Percentiles rank a stretch among this genome's conserved stretches.
Evolutionary conservation across 2,797 vertebrate genomes (phyloP).

Genomic region (Falco cherrug): DNA sequence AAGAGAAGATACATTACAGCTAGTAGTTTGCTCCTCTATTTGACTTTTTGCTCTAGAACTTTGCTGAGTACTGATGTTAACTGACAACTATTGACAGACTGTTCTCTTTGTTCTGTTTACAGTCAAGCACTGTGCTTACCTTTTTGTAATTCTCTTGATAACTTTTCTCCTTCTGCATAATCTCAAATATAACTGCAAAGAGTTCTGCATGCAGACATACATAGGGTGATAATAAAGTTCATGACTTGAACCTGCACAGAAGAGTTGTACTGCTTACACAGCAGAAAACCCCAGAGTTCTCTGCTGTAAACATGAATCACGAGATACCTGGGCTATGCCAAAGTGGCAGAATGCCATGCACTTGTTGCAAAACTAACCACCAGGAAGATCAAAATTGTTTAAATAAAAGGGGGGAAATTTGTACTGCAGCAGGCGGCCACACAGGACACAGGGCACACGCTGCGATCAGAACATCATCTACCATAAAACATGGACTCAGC

Average conservation of each 20-base stretch:
- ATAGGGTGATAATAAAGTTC: neutral
- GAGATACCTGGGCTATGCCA: neutral
- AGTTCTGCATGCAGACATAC: neutral
- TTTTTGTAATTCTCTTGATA: neutral
- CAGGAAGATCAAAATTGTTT: neutral
- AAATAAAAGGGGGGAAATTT: neutral
- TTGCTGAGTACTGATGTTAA: constrained; percentile 31
- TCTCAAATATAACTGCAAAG: neutral
- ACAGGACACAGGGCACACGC: neutral
- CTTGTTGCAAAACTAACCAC: constrained; percentile 20
- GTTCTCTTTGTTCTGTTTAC: constrained; percentile 12
- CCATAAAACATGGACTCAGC: neutral
- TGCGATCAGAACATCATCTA: neutral
- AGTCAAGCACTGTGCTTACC: neutral
- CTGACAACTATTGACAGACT: neutral
- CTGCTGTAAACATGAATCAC: neutral
- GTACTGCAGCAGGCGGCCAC: neutral
- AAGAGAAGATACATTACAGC: neutral
- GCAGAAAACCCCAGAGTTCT: neutral
- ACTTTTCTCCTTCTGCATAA: neutral
- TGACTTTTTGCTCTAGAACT: constrained; percentile 25
- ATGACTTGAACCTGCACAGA: neutral
- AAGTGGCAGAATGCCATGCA: neutral
- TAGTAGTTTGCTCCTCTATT: neutral
- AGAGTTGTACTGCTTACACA: neutral